phyloP scores from a whole-genome alignment of 2,888 invertebrate genomes.

The Tetranychus truncatus region DNA sequence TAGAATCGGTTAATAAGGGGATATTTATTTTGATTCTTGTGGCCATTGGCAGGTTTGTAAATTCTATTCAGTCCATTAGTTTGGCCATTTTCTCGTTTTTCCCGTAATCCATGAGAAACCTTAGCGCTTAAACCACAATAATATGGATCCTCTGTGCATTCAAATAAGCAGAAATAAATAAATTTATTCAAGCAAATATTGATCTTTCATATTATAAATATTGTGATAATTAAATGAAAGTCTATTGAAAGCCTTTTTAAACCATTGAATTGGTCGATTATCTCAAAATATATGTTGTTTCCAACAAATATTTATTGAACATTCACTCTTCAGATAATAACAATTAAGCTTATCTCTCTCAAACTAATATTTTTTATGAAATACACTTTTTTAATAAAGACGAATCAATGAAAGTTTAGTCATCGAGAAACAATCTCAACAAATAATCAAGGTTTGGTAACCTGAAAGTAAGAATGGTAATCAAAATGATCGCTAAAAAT shows the following conservation, averaged over 20 bases:
- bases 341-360: too few relatives aligned
- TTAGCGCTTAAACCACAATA: neutral
- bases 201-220: neutral
- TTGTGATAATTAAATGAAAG: too few relatives aligned
- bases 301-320: too few relatives aligned
- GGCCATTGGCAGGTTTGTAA: neutral
- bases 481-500: neutral
- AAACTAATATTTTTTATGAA: too few relatives aligned
- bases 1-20: neutral
- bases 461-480: neutral
- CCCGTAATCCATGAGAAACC: neutral
- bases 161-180: neutral
- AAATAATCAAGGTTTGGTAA: neutral
- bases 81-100: neutral
- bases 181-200: neutral
- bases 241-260: too few relatives aligned
- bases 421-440: neutral
- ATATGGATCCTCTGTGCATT: neutral
- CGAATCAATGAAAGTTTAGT: too few relatives aligned
- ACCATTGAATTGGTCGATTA: too few relatives aligned
- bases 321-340: too few relatives aligned
- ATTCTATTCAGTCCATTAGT: neutral
- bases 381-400: too few relatives aligned
- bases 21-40: neutral
- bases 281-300: too few relatives aligned